These are phyloP conservation scores for Tiaroga cobitis DNA, from an alignment of 2,797 vertebrate genomes.

Conservation along the genomic window DNA sequence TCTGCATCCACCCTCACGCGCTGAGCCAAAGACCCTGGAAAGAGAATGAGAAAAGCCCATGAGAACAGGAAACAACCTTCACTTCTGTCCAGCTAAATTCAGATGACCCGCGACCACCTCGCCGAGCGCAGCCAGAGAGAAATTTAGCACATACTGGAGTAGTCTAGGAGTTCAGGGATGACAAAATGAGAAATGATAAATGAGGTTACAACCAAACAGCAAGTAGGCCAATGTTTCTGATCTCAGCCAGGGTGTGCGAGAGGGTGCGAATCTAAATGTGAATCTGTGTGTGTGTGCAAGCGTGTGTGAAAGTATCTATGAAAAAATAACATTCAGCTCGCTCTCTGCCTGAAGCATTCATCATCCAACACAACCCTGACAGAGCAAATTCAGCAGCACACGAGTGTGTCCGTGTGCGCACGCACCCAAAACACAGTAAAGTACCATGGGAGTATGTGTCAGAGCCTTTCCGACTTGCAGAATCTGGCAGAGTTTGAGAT, in stretches of 20 bases:
- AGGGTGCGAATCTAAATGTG: slow-evolving; percentile 42
- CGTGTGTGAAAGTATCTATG: slow-evolving; percentile 27
- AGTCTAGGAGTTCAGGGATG: slow-evolving; percentile 17
- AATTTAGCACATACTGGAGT: neutral
- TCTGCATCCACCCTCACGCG: slow-evolving; percentile 80
- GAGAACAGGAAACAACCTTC: slow-evolving; percentile 44
- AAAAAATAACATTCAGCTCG: slow-evolving; percentile 19
- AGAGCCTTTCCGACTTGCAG: neutral
- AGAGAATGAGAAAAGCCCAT: slow-evolving; percentile 25
- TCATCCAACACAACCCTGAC: slow-evolving; percentile 36
- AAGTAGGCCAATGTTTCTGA: slow-evolving; percentile 49
- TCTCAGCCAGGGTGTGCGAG: slow-evolving; percentile 51
- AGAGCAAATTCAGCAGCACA: neutral
- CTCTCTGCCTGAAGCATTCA: slow-evolving; percentile 33
- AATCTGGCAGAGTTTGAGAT: neutral
- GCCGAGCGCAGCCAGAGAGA: neutral
- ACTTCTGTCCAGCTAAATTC: neutral
- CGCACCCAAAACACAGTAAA: slow-evolving; percentile 19
- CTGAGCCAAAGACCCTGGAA: slow-evolving; percentile 73
- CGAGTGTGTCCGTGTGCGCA: slow-evolving; percentile 2
- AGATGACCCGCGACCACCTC: slow-evolving; percentile 1
- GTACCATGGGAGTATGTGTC: slow-evolving; percentile 9
- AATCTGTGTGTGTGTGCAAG: slow-evolving; percentile 50
- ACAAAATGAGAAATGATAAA: slow-evolving; percentile 45
- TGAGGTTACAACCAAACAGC: slow-evolving; percentile 45